Evolutionary conservation across 92 coral and sea anemone species (phyloP), one percentile per base, ranked within the genome.

Genomic region (Epizoanthus ramosus): DNA sequence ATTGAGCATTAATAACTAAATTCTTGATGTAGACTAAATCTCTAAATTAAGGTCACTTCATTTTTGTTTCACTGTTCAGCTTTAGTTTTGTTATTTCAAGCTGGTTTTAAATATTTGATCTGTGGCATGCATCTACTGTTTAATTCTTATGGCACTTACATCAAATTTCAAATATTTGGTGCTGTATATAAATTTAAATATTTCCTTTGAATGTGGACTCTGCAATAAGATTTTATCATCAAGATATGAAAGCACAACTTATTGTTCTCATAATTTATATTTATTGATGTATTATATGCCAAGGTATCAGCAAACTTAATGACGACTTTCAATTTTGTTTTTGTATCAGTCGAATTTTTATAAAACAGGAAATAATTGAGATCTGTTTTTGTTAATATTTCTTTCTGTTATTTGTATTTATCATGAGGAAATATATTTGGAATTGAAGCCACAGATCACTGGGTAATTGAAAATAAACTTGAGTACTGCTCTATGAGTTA

Each of bases 1-100:
- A 57, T 75, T 57, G 68, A 35, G 64, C 39, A 61, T 31, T 75
- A 18, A 58, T 35, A 58, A 75, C 64, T 58, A 57, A 14, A 57
- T 75, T 58, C 43, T 41, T 75, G 19, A 8, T 58, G 33, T 31
- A 56, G 64, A 75, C 54, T 35, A 57, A 31, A 57, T 57, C 39
- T 74, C 13, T 57, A 61, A 43, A 57, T 61, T 57, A 57, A 57
- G 39, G 19, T 65, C 16, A 57, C 15, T 75, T 75, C 60, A 50
- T 21, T 57, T 33, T 57, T 31, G 3, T n/a, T 57, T 28, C 39
- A 28, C 16, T 57, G 24, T 75, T 75, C 47, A 75, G 19, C 35
- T n/a, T 57, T 7, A 75, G 19, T 6, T 75, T 17, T 18, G 39
- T 33, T 18, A 50, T 28, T 25, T 16, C 47, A 52, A 57, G 39